phyloP scores from a whole-genome alignment of 2,888 invertebrate species.

The Bugula neritina region DNA sequence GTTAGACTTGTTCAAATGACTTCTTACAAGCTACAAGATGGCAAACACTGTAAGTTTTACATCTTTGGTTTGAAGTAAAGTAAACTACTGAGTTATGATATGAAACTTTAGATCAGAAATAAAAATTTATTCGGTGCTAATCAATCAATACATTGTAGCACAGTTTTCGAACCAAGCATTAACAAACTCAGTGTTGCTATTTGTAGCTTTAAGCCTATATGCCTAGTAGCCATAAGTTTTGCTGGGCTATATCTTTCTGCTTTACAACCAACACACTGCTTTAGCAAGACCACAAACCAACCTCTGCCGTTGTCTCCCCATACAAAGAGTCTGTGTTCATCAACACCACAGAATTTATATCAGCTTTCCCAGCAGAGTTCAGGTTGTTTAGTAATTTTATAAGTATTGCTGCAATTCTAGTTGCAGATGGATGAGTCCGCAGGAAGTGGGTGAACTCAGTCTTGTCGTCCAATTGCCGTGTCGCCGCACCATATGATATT shows the following conservation, averaged over 20 bases:
- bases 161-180: too few species aligned
- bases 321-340: background rate
- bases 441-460: constrained; percentile 3
- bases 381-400: background rate
- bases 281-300: too few species aligned
- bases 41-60: background rate
- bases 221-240: too few species aligned
- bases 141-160: too few species aligned
- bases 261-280: too few species aligned
- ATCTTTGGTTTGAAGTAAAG: too few species aligned
- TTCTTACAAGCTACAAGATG: background rate
- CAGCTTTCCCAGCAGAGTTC: background rate
- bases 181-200: too few species aligned
- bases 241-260: too few species aligned
- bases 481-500: background rate
- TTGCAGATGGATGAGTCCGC: background rate
- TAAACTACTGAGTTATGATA: too few species aligned
- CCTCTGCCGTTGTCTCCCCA: background rate
- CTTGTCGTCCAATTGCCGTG: background rate
- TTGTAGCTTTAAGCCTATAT: too few species aligned
- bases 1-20: background rate
- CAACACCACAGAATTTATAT: constrained; percentile 9
- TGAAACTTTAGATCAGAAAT: too few species aligned
- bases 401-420: background rate
- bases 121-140: too few species aligned